These are phyloP conservation scores for Gnatocerus cornutus DNA, from an alignment of 2,888 invertebrate species.

Conservation along the genomic window DNA sequence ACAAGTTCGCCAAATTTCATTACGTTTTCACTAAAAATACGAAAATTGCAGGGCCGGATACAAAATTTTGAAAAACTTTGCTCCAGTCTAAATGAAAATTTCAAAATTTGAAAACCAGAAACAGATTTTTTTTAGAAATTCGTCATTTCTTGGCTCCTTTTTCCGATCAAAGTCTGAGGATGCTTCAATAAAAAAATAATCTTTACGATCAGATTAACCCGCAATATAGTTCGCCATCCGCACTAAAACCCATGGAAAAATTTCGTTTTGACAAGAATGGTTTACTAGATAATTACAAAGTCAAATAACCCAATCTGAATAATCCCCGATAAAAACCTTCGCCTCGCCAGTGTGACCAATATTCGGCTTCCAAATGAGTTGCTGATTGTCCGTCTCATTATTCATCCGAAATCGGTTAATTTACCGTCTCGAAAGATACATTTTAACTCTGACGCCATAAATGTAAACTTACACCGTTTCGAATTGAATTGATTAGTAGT, in stretches of 20 bases:
- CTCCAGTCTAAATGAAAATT: too few relatives aligned
- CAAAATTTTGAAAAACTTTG: too few relatives aligned
- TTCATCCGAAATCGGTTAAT: conserved; percentile 48
- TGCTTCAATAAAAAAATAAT: conserved; percentile 6
- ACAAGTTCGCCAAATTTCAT: too few relatives aligned
- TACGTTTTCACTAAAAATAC: too few relatives aligned
- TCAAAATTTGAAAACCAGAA: too few relatives aligned
- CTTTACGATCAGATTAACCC: conserved; percentile 13
- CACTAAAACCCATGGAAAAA: conserved; percentile 34
- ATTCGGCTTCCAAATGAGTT: conserved; percentile 43
- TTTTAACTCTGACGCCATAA: conserved; percentile 45
- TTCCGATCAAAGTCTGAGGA: too few relatives aligned
- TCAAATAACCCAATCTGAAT: conserved; percentile 47
- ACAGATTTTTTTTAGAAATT: too few relatives aligned
- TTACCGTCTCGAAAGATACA: conserved; percentile 43
- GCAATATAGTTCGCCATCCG: conserved; percentile 3
- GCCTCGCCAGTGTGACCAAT: conserved; percentile 20
- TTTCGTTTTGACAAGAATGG: conserved; percentile 28
- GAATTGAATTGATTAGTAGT: conserved; percentile 55
- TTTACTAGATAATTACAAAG: conserved; percentile 45
- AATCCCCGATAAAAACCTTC: conserved; percentile 40
- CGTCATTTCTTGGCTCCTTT: too few relatives aligned
- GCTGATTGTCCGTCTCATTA: conserved; percentile 46
- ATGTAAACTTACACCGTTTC: conserved; percentile 49
- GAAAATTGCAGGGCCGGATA: too few relatives aligned